phyloP scores from a whole-genome alignment of 2,888 invertebrate genomes.

The Hololepta plana region DNA sequence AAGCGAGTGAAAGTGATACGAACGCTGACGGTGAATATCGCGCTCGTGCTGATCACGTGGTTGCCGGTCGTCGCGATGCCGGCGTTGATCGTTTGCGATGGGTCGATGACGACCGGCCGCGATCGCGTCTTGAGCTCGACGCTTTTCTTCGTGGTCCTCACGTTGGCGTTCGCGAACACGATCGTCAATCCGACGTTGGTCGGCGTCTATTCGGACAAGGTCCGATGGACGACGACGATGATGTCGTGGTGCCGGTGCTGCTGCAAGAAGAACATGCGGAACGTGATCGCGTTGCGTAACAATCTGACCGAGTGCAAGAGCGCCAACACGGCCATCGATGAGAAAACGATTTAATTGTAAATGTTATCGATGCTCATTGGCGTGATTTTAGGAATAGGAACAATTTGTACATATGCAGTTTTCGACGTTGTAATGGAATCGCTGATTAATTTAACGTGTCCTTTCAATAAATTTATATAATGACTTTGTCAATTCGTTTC shows the following conservation, averaged over 20 bases:
- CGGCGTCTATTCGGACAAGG: constrained; percentile 35
- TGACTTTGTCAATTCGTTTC: no score
- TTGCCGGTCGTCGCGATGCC: constrained; percentile 34
- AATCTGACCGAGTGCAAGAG: no score
- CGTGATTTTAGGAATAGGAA: no score
- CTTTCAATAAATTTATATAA: no score
- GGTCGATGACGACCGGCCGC: constrained; percentile 28
- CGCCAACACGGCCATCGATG: no score
- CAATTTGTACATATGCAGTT: no score
- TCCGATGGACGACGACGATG: constrained; percentile 27
- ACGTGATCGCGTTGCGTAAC: constrained; percentile 12
- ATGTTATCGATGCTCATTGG: no score
- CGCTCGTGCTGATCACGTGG: constrained; percentile 38
- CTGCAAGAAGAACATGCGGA: constrained; percentile 9
- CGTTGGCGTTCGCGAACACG: constrained; percentile 33
- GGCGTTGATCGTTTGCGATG: constrained; percentile 35
- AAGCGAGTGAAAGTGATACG: constrained; percentile 35
- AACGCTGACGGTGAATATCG: constrained; percentile 32
- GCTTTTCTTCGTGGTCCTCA: constrained; percentile 32
- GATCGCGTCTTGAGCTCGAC: constrained; percentile 32
- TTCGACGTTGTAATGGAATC: no score
- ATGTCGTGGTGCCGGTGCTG: constrained; percentile 20
- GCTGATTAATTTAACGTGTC: no score
- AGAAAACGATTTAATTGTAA: no score
- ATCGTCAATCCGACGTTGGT: constrained; percentile 36